Evolutionary conservation across 2,797 vertebrate genomes (phyloP).

Genomic region (Macrochelys suwanniensis): DNA sequence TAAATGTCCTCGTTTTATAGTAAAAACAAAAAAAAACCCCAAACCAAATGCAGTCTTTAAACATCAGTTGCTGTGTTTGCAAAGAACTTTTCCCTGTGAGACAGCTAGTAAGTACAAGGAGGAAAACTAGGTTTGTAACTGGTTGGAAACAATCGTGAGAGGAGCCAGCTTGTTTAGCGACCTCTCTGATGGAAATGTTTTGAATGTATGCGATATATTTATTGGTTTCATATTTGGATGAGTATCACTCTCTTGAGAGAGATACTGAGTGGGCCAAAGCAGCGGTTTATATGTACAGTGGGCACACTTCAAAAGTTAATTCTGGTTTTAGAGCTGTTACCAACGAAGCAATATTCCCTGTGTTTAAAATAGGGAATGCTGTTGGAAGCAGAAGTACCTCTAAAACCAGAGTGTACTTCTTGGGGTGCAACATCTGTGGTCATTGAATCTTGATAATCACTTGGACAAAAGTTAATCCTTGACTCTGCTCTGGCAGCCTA

Average conservation of each 20-base stretch:
- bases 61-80: fast-evolving
- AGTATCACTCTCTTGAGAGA: not conserved
- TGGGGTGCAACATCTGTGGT: not conserved
- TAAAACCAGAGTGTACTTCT: not conserved
- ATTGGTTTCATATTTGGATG: not conserved
- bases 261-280: not conserved
- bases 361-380: not conserved
- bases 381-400: not conserved
- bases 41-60: not conserved
- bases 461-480: not conserved
- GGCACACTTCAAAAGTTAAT: not conserved
- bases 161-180: not conserved
- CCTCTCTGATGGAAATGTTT: not conserved
- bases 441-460: not conserved
- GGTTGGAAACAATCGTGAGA: not conserved
- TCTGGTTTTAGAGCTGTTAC: not conserved
- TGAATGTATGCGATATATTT: too few relatives aligned
- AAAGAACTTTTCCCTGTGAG: not conserved
- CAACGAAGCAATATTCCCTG: not conserved
- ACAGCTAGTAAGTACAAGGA: fast-evolving
- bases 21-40: not conserved
- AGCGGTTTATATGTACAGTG: not conserved
- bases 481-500: not conserved
- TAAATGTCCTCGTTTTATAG: not conserved
- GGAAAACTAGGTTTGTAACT: not conserved